These are phyloP conservation scores for Ovis aries DNA, from an alignment of 2,113 vertebrate species.

Conservation along the genomic window ARS-UI_Ramb_v3.0 NC_056073.1:21434001-21434500, in stretches of 20 bases:
- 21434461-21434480: not conserved
- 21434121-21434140: not conserved
- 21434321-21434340: no score
- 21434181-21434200: not conserved
- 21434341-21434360: not conserved
- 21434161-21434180: not conserved
- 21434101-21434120: no score
- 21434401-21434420: not conserved
- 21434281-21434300: not conserved
- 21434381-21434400: not conserved
- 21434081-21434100: no score
- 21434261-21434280: not conserved
- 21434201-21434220: not conserved
- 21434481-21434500: not conserved
- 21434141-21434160: rapidly evolving
- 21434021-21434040: no score
- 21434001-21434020: no score
- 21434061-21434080: no score
- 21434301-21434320: not conserved
- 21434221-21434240: not conserved
- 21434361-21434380: not conserved
- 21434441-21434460: not conserved
- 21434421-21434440: not conserved
- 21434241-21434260: not conserved
- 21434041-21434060: no score